phyloP scores from a whole-genome alignment of 2,888 invertebrate genomes.

The Sympetrum striolatum region DNA sequence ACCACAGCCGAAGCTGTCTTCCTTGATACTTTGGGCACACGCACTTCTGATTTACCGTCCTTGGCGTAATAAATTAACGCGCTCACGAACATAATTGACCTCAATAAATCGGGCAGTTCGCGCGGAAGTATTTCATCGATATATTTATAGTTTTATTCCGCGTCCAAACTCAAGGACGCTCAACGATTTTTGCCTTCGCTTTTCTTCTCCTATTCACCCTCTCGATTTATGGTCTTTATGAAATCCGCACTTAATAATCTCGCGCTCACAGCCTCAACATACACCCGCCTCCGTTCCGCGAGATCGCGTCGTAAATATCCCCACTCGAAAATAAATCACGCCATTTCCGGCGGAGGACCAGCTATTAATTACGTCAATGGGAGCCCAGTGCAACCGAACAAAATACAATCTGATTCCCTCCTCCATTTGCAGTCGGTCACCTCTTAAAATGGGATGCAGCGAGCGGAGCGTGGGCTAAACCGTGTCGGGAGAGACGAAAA shows the following conservation, averaged over 20 bases:
- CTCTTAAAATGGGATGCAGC: background rate
- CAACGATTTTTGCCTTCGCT: background rate
- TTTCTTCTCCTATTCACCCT: background rate
- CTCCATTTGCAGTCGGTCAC: background rate
- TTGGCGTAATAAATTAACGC: no score
- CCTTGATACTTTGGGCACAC: no score
- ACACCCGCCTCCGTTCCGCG: background rate
- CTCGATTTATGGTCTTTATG: background rate
- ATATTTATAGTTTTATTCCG: no score
- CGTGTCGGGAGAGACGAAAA: background rate
- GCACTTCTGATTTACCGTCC: no score
- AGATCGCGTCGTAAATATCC: background rate
- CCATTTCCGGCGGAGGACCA: background rate
- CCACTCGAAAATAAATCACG: background rate
- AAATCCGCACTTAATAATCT: background rate
- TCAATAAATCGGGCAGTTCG: no score
- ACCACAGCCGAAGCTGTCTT: no score
- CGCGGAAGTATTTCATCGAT: no score
- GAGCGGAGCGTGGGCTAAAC: background rate
- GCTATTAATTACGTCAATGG: background rate
- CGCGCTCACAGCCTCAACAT: background rate
- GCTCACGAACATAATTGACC: no score
- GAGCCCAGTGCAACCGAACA: background rate
- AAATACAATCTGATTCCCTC: background rate
- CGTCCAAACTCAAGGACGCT: background rate